These are phyloP conservation scores for Origma solitaria DNA, from an alignment of 2,113 vertebrate genomes.

Conservation along the genomic window DNA sequence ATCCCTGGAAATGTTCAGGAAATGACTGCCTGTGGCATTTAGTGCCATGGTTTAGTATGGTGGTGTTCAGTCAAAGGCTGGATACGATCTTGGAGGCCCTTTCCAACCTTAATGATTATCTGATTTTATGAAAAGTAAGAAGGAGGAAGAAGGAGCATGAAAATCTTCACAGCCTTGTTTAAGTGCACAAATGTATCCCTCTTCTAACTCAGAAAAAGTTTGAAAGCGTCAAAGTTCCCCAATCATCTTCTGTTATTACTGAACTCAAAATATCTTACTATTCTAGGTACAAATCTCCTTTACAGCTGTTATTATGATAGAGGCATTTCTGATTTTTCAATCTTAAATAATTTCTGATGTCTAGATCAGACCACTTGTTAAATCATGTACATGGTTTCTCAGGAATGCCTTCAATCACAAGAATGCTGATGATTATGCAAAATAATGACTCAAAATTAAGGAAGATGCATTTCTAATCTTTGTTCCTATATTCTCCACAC, in stretches of 20 bases:
- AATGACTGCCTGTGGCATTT: neutral
- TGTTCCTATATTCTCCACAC: neutral
- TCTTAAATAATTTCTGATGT: neutral
- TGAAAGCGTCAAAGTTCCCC: neutral
- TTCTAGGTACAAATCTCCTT: neutral
- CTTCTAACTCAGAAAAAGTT: neutral
- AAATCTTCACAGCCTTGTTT: neutral
- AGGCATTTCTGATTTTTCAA: neutral
- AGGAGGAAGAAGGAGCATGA: neutral
- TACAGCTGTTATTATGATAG: neutral
- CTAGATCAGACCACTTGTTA: slow-evolving; percentile 6
- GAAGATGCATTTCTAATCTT: slow-evolving; percentile 48
- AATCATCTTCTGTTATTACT: neutral
- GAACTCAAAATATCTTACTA: neutral
- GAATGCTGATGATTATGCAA: slow-evolving; percentile 18
- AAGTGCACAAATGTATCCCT: neutral
- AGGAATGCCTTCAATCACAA: slow-evolving; percentile 43
- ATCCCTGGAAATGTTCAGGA: neutral
- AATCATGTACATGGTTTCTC: slow-evolving; percentile 25
- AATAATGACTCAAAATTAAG: slow-evolving; percentile 45
- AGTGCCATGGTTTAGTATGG: neutral
- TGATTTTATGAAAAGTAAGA: neutral
- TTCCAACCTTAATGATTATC: neutral
- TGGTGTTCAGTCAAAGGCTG: neutral
- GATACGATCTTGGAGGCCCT: neutral